Conservation (phyloP, 1,140 invertebrate genomes). For the Heliconius congener region DNA sequence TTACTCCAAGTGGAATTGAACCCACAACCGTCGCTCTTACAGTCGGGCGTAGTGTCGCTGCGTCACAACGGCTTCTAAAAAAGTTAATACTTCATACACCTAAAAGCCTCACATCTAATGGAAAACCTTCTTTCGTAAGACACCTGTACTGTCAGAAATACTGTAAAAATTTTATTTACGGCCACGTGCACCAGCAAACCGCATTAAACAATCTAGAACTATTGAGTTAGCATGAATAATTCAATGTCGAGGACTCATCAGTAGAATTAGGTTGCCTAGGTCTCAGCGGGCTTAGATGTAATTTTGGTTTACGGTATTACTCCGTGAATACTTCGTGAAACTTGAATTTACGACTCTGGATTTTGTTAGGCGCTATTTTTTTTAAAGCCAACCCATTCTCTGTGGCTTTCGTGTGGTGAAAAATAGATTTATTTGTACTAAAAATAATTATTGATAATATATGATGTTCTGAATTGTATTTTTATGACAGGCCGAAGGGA, state of each 20-base stretch:
- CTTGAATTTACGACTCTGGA: constrained; percentile 6
- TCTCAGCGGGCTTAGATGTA: constrained; percentile 11
- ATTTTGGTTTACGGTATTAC: constrained; percentile 11
- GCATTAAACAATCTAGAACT: constrained; percentile 12
- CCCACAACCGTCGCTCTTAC: too few species aligned
- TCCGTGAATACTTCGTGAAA: constrained; percentile 9
- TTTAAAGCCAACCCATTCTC: background rate
- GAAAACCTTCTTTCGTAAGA: background rate
- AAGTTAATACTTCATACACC: too few species aligned
- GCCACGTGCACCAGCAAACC: background rate
- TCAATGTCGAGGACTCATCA: constrained; percentile 7
- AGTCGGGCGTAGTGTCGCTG: too few species aligned
- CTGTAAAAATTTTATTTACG: background rate
- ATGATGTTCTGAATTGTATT: too few species aligned
- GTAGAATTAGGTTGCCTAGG: constrained; percentile 7
- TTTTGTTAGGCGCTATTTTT: background rate
- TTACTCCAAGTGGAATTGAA: too few species aligned
- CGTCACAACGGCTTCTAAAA: too few species aligned
- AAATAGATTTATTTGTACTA: too few species aligned
- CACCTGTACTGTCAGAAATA: background rate
- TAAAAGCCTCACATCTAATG: background rate
- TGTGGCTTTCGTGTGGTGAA: too few species aligned
- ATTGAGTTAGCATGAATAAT: constrained; percentile 7
- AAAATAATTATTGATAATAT: too few species aligned
- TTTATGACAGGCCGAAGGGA: too few species aligned